phyloP scores from a whole-genome alignment of 2,797 vertebrate species.

The Crocidura indochinensis region DNA sequence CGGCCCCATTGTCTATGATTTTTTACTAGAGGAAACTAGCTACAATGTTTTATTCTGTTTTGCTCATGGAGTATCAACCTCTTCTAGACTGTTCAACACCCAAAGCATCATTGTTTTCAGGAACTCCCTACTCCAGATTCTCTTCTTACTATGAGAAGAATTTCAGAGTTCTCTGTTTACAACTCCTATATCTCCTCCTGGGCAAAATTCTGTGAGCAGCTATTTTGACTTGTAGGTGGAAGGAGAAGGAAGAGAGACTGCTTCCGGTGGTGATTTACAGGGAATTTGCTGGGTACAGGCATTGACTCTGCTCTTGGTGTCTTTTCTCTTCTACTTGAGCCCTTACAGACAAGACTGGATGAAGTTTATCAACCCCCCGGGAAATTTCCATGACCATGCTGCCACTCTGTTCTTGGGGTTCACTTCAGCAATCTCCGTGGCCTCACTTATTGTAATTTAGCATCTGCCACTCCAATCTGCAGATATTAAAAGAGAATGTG shows the following conservation, averaged over 20 bases:
- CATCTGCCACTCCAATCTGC: neutral
- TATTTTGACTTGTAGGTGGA: neutral
- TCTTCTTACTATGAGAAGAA: neutral
- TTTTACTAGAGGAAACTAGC: conserved; percentile 3
- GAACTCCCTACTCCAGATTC: conserved; percentile 31
- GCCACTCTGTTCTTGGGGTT: neutral
- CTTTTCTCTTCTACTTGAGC: neutral
- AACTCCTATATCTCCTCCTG: neutral
- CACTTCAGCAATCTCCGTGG: neutral
- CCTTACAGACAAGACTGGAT: neutral
- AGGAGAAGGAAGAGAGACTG: no score
- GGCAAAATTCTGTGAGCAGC: neutral
- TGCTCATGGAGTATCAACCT: neutral
- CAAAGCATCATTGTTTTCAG: conserved; percentile 7
- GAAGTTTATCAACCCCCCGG: neutral
- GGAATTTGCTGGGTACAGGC: neutral
- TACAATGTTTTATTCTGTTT: neutral
- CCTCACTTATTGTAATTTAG: neutral
- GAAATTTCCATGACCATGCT: no score
- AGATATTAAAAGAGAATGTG: neutral
- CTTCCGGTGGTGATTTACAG: neutral
- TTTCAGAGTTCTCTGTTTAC: neutral
- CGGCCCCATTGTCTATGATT: neutral
- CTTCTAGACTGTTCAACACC: conserved; percentile 6
- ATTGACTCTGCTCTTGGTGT: neutral